phyloP scores from a whole-genome alignment of 2,113 vertebrate species.

The Oreochromis aureus region DNA sequence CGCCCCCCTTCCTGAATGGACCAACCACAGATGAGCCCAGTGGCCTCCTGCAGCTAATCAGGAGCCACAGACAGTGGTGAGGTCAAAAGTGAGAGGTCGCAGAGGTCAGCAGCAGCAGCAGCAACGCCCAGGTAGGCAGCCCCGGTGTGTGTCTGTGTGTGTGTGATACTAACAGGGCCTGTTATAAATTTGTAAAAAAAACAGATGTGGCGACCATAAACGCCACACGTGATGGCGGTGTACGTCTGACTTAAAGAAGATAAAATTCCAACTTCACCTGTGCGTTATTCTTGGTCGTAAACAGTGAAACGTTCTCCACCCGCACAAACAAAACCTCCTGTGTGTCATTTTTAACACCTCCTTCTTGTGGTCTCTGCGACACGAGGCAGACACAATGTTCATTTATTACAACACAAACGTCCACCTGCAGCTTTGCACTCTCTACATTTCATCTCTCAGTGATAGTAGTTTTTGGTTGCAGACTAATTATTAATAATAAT shows the following conservation, averaged over 20 bases:
- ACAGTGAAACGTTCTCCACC: not conserved
- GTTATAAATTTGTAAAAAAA: not conserved
- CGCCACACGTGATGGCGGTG: not conserved
- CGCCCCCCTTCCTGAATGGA: slow-evolving; percentile 37
- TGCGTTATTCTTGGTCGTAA: not conserved
- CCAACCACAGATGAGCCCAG: slow-evolving; percentile 42
- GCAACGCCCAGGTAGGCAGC: slow-evolving; percentile 48
- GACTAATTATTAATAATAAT: not conserved
- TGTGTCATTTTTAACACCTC: not conserved
- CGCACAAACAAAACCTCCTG: not conserved
- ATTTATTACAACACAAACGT: not conserved
- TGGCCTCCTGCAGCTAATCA: slow-evolving; percentile 52
- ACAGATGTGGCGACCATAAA: not conserved
- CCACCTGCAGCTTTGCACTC: not conserved
- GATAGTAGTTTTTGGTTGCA: not conserved
- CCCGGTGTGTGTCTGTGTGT: slow-evolving; percentile 41
- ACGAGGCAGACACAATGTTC: not conserved
- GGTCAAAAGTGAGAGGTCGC: slow-evolving; percentile 67
- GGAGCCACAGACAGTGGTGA: slow-evolving; percentile 62
- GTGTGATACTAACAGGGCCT: slow-evolving; percentile 11
- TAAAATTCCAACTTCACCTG: not conserved
- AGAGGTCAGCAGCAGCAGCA: slow-evolving; percentile 59
- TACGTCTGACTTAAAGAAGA: not conserved
- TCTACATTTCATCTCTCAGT: not conserved
- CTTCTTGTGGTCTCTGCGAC: not conserved